Percentiles rank a stretch among this genome's conserved stretches.
Evolutionary conservation across 30 jellyfish, hydroid and myxozoan genomes (phyloP).

Genomic region (Sanderia malayensis): DNA sequence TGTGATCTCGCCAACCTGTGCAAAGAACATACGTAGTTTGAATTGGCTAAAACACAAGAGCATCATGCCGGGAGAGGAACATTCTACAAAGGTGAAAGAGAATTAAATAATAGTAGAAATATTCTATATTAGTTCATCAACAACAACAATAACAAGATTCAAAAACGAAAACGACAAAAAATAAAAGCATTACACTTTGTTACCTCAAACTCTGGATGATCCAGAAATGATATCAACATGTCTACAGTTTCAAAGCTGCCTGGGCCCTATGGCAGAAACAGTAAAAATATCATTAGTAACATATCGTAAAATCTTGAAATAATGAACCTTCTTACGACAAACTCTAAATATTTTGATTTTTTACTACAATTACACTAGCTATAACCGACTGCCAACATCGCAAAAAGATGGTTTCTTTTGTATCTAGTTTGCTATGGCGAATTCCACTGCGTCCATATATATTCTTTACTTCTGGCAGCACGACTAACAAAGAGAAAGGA

Average conservation of each 20-base stretch:
- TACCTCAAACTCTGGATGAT: slow-evolving; percentile 89
- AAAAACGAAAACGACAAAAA: neutral
- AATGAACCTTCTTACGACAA: too few relatives aligned
- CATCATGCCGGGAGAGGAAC: slow-evolving; percentile 3
- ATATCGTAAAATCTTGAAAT: too few relatives aligned
- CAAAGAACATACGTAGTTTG: slow-evolving; percentile 9
- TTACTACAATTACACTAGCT: too few relatives aligned
- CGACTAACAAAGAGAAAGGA: too few relatives aligned
- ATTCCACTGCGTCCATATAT: too few relatives aligned
- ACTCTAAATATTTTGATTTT: too few relatives aligned
- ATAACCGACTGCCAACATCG: too few relatives aligned
- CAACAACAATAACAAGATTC: neutral
- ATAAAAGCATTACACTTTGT: neutral
- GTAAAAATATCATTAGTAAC: neutral
- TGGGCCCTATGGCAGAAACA: slow-evolving; percentile 78
- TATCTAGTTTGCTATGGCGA: too few relatives aligned
- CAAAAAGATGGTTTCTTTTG: too few relatives aligned
- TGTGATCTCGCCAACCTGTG: slow-evolving; percentile 83
- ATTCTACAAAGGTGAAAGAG: neutral
- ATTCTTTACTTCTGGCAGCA: too few relatives aligned
- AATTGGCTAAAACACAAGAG: slow-evolving; percentile 2
- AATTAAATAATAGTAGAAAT: neutral
- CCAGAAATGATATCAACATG: slow-evolving; percentile 64
- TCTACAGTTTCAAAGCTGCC: slow-evolving; percentile 73
- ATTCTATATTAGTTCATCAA: neutral